These are phyloP conservation scores for Macrotus californicus DNA, from an alignment of 2,113 vertebrate species.

Conservation along the genomic window DNA sequence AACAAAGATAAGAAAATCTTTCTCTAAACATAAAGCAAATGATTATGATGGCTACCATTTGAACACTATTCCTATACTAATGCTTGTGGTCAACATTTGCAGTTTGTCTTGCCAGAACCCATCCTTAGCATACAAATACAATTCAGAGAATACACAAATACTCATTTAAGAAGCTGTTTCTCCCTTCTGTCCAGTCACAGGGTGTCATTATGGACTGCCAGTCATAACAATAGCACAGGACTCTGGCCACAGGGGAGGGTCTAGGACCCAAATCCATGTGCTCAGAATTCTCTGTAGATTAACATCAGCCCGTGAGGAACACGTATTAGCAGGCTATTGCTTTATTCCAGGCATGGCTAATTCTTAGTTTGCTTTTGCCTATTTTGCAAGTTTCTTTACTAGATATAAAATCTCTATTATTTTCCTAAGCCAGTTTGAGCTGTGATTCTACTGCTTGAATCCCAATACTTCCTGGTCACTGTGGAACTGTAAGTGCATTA, in stretches of 20 bases:
- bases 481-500: not conserved
- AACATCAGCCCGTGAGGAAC: not conserved
- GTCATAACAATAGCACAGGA: fast-evolving
- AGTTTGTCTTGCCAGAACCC: not conserved
- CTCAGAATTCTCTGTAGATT: not conserved
- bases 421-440: not conserved
- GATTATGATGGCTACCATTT: not conserved
- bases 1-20: not conserved
- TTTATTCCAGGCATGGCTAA: not conserved
- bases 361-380: not conserved
- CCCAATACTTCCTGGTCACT: not conserved
- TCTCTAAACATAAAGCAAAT: not conserved
- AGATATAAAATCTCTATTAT: not conserved
- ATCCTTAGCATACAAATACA: not conserved
- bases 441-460: not conserved
- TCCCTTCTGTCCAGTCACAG: not conserved
- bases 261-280: not conserved
- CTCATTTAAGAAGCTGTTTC: not conserved
- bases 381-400: not conserved
- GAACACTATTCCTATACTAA: not conserved
- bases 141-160: not conserved
- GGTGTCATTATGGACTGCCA: no score
- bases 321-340: fast-evolving
- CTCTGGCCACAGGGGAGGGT: not conserved
- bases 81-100: fast-evolving